Evolutionary conservation across 2,113 vertebrate genomes (phyloP).

Genomic region (Siphamia tubifer): DNA sequence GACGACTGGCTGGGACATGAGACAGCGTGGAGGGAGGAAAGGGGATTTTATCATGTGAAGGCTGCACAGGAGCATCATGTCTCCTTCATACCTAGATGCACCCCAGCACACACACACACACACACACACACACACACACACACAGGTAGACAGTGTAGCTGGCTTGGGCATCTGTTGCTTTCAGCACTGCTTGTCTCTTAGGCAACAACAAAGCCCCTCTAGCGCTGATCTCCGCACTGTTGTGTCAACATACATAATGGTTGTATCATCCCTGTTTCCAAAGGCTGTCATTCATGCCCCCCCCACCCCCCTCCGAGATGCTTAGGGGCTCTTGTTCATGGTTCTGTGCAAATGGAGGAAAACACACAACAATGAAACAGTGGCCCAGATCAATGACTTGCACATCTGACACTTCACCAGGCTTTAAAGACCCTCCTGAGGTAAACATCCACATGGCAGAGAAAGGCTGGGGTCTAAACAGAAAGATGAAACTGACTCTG

Average conservation of each 20-base stretch:
- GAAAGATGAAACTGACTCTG: constrained; percentile 27
- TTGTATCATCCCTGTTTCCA: constrained; percentile 38
- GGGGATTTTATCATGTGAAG: constrained; percentile 21
- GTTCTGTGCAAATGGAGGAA: constrained; percentile 34
- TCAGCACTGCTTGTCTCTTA: constrained; percentile 32
- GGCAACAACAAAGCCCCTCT: constrained; percentile 50
- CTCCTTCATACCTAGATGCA: constrained; percentile 16
- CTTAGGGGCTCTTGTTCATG: constrained; percentile 20
- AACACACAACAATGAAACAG: constrained; percentile 13
- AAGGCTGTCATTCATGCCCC: constrained; percentile 38
- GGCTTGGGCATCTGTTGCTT: constrained; percentile 1
- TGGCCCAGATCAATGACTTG: constrained; percentile 10
- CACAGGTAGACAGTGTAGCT: no score
- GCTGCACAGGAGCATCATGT: background rate
- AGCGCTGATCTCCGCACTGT: constrained; percentile 26
- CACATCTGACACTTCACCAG: constrained; percentile 27
- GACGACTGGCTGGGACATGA: constrained; percentile 35
- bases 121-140: no score
- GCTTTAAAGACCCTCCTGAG: constrained; percentile 42
- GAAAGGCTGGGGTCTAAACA: constrained; percentile 6
- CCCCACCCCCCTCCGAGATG: background rate
- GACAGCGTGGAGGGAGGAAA: constrained; percentile 2
- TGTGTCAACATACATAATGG: constrained; percentile 46
- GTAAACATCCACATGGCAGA: constrained; percentile 35
- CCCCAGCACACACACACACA: background rate